Base-by-base conservation (phyloP, 2,113 vertebrate genomes). In the Rhea pennata region DNA sequence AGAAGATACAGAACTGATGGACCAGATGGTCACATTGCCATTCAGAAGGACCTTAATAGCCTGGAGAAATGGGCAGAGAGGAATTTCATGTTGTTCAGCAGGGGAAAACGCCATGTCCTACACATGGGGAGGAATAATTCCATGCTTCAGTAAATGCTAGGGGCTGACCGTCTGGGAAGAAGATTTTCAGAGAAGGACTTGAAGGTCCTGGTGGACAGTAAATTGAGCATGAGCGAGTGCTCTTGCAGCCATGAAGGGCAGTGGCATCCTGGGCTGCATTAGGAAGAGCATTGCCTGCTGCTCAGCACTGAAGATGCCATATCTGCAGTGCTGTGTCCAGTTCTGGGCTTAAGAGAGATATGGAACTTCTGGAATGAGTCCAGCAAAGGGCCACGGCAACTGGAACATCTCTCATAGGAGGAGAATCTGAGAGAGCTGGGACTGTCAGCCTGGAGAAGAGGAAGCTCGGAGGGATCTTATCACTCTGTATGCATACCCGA, bases 81-180 rank as follows among this genome's bases (percentile, higher is more conserved):
- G 17, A 19, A 48, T 7, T 17, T 48, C 46, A 48, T 48, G 46
- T 19, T 19, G 46, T 48, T 48, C 46, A 48, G 46, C 46, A 48
- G 19, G 46, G 16, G 46, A 17, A 48, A 48, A 48, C 19, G 46
- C 46, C 7, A 19, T 19, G 46, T 17, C 46, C 17, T 48, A 48
- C 46, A 48, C 46, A 48, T 33, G 6, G 9, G 40, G 19, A 69
- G 13, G 27, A 62, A 46, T 27, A 23, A 65, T 8, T 31, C 39
- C 20, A 0, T 1, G 22, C 59, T 40, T 31, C 61, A 50, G 9
- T 2, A 62, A 19, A 39, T 10, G 46, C 46, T 48, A 19, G 46
- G 46, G 46, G 46, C 46, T 48, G 17, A 48, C 46, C 46, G 19
- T 39, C n/a, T 56, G 29, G 22, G 51, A 58, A 81, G 27, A 6